Percentiles rank a stretch among this genome's conserved stretches.
phyloP scores from a whole-genome alignment of 2,113 vertebrate genomes.

The Oryzias curvinotus region DNA sequence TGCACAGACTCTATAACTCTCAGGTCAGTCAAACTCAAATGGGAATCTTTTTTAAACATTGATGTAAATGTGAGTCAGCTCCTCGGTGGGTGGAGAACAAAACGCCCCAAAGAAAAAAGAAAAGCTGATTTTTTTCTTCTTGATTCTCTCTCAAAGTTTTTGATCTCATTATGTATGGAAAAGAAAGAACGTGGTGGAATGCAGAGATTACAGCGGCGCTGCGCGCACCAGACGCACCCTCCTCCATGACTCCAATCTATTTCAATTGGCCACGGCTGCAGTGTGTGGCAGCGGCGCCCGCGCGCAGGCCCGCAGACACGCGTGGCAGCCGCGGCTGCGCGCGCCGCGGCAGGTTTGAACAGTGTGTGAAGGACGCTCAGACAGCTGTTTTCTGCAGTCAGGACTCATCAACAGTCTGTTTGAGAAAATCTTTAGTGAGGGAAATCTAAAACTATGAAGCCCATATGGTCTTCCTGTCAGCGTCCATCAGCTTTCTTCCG shows the following conservation, averaged over 20 bases:
- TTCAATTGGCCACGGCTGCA: slow-evolving; percentile 71
- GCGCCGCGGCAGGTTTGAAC: too few relatives aligned
- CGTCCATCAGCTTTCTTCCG: slow-evolving; percentile 37
- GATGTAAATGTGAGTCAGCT: too few relatives aligned
- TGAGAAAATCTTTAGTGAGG: slow-evolving; percentile 61
- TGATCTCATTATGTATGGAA: slow-evolving; percentile 55
- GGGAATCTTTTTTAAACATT: background rate
- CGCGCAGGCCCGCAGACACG: slow-evolving; percentile 38
- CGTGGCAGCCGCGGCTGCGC: background rate
- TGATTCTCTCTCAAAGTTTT: slow-evolving; percentile 34
- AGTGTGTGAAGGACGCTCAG: too few relatives aligned
- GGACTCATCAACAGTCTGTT: slow-evolving; percentile 63
- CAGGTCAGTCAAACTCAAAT: background rate
- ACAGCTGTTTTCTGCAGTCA: slow-evolving; percentile 71
- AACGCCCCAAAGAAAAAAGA: background rate
- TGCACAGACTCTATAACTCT: too few relatives aligned
- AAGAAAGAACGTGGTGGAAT: slow-evolving; percentile 34
- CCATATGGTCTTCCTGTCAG: slow-evolving; percentile 62
- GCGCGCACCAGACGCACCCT: slow-evolving; percentile 42
- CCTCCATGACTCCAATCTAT: slow-evolving; percentile 64
- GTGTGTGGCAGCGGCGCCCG: slow-evolving; percentile 28
- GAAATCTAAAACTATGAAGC: slow-evolving; percentile 63
- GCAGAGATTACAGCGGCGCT: slow-evolving; percentile 46
- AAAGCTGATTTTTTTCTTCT: background rate
- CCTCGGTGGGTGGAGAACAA: background rate